Conservation (phyloP, 2,888 invertebrate genomes). For the Ceriagrion tenellum region DNA sequence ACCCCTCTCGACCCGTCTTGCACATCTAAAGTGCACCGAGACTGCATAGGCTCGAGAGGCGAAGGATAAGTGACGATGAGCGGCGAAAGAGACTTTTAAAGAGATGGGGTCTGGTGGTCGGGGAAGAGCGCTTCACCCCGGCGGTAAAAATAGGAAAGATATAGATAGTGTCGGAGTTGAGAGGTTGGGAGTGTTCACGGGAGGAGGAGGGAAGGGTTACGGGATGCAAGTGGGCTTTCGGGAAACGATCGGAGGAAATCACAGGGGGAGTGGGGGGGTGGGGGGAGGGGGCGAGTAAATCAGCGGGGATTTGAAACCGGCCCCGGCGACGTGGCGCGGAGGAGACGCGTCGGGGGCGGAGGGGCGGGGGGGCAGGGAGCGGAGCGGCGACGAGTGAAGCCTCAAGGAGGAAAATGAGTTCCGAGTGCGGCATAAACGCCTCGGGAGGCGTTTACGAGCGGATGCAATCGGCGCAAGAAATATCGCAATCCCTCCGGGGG, state of each 20-base stretch:
- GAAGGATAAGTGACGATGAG: background rate
- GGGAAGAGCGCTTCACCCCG: background rate
- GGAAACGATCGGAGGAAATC: constrained; percentile 23
- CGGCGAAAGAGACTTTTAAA: too few relatives aligned
- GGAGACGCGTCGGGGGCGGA: background rate
- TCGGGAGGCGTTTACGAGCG: background rate
- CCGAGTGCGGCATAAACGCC: constrained; percentile 3
- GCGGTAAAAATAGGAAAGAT: constrained; percentile 18
- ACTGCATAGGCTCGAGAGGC: background rate
- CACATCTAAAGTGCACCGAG: background rate
- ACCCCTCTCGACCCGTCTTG: background rate
- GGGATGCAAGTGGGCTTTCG: constrained; percentile 35
- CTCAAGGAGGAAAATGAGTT: background rate
- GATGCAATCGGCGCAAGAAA: constrained; percentile 16
- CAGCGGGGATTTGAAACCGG: constrained; percentile 28
- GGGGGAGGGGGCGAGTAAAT: constrained; percentile 5
- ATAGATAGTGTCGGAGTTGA: constrained; percentile 33
- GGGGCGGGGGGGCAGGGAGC: background rate
- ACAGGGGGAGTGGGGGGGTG: too few relatives aligned
- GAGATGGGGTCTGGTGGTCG: background rate
- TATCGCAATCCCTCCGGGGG: background rate
- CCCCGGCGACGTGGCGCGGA: background rate
- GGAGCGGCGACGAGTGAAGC: background rate
- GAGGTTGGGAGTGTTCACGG: constrained; percentile 31
- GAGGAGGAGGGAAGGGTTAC: background rate